phyloP scores from a whole-genome alignment of 2,888 invertebrate species.

The Rhodophaea formosa region DNA sequence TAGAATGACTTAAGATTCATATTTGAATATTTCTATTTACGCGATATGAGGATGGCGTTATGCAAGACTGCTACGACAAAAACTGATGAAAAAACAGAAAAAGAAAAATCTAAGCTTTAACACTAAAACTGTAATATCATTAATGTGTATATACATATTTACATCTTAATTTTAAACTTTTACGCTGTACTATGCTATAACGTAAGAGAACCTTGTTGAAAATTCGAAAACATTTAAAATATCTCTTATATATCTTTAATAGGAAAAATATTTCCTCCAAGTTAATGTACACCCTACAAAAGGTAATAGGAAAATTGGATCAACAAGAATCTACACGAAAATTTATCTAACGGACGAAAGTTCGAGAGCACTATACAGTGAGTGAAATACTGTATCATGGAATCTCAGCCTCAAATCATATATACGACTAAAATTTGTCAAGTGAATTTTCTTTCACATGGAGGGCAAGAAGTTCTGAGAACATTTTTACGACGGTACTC shows the following conservation, averaged over 20 bases:
- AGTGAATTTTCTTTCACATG: too few species aligned
- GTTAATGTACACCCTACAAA: constrained; percentile 37
- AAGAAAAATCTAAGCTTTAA: constrained; percentile 53
- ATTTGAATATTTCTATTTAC: too few species aligned
- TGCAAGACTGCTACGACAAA: background rate
- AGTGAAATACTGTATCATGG: constrained; percentile 32
- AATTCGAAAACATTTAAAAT: constrained; percentile 42
- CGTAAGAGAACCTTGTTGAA: constrained; percentile 50
- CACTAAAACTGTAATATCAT: constrained; percentile 66
- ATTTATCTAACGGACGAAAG: constrained; percentile 62
- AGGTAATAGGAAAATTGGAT: constrained; percentile 42
- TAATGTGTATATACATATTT: constrained; percentile 78
- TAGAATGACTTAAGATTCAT: too few species aligned
- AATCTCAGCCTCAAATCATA: too few species aligned
- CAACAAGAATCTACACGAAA: constrained; percentile 42
- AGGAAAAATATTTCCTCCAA: constrained; percentile 32
- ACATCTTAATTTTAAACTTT: constrained; percentile 65
- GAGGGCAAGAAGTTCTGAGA: too few species aligned
- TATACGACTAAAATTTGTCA: too few species aligned
- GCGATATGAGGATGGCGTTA: too few species aligned
- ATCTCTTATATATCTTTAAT: constrained; percentile 30
- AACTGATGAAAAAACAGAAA: constrained; percentile 45
- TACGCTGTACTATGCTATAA: constrained; percentile 55
- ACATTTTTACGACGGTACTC: too few species aligned
- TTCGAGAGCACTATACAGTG: constrained; percentile 56